phyloP scores from a whole-genome alignment of 2,797 vertebrate genomes.

The Melanitta fusca region DNA sequence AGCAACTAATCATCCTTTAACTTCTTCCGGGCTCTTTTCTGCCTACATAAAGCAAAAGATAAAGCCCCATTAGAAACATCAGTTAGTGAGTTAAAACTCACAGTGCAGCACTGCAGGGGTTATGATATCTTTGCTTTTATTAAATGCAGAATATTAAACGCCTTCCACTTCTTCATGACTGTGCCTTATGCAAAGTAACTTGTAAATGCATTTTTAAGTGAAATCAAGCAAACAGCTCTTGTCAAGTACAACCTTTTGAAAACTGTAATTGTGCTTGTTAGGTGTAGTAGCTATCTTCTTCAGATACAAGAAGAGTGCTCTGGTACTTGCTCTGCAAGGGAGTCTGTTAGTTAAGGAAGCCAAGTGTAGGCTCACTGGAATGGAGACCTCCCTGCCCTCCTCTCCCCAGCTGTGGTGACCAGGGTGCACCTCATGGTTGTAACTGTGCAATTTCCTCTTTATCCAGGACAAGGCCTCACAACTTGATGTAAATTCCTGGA shows the following conservation, averaged over 20 bases:
- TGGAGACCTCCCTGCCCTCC: background rate
- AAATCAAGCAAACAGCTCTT: background rate
- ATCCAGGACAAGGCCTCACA: background rate
- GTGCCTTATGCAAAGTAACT: background rate
- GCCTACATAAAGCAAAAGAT: background rate
- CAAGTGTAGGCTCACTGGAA: background rate
- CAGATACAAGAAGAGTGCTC: background rate
- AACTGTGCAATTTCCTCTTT: fast-evolving
- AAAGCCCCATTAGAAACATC: background rate
- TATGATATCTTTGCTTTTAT: background rate
- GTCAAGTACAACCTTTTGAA: background rate
- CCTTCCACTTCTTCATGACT: background rate
- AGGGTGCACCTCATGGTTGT: background rate
- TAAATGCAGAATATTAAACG: background rate
- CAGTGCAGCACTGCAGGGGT: fast-evolving
- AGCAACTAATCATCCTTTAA: background rate
- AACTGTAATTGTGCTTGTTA: background rate
- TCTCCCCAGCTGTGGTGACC: background rate
- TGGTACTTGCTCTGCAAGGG: background rate
- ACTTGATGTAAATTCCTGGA: background rate
- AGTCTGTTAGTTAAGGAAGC: background rate
- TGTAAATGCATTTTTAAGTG: background rate
- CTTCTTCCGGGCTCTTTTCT: background rate
- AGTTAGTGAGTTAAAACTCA: background rate
- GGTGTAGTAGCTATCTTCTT: background rate